These are phyloP conservation scores for Mimachlamys varia DNA, from an alignment of 2,888 invertebrate species.

Conservation along the genomic window DNA sequence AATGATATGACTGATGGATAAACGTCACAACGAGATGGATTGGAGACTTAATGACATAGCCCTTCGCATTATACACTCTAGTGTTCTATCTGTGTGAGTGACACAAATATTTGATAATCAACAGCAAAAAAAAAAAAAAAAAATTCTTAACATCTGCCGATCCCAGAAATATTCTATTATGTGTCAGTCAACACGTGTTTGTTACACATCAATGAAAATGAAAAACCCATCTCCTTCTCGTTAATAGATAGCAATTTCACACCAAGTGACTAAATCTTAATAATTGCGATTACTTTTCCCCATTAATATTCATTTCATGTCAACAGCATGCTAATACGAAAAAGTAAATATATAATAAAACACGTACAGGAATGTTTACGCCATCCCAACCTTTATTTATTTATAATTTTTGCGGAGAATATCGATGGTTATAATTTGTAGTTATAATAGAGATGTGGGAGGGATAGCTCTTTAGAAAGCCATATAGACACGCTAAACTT, in stretches of 20 bases:
- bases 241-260: not conserved
- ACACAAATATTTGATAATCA: slow-evolving; percentile 32
- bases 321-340: not conserved
- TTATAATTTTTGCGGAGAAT: not conserved
- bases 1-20: not conserved
- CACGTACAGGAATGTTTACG: not conserved
- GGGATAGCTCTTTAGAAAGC: too few species aligned
- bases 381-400: not conserved
- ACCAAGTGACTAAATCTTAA: not conserved
- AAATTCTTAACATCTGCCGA: not conserved
- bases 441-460: too few species aligned
- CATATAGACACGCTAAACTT: too few species aligned
- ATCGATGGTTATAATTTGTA: too few species aligned
- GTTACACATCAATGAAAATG: not conserved
- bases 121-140: not conserved
- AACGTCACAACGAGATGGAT: not conserved
- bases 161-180: not conserved
- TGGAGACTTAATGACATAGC: not conserved
- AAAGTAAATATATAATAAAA: not conserved
- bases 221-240: not conserved
- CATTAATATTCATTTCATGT: not conserved
- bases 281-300: not conserved
- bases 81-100: not conserved
- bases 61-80: not conserved
- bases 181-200: not conserved